These are phyloP conservation scores for Nylanderia fulva DNA, from an alignment of 1,140 invertebrate genomes.

Conservation along the genomic window DNA sequence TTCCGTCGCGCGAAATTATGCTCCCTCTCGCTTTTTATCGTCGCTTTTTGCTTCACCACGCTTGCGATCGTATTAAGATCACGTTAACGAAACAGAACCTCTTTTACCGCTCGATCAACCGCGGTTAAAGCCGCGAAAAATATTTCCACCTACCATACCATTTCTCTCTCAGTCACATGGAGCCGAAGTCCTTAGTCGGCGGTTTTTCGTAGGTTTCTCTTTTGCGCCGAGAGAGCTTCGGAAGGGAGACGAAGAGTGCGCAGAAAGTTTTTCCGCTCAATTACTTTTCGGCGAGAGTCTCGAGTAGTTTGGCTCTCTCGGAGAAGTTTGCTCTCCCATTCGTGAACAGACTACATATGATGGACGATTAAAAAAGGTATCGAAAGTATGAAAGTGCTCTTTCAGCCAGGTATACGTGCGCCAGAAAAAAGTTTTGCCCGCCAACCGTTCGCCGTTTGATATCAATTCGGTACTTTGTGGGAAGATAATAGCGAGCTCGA, in stretches of 20 bases:
- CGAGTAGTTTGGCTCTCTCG: conserved; percentile 48
- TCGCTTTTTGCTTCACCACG: no score
- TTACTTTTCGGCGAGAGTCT: conserved; percentile 59
- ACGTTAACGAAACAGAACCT: conserved; percentile 47
- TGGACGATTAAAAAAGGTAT: conserved; percentile 61
- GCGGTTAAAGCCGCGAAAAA: conserved; percentile 37
- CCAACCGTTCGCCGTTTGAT: conserved; percentile 39
- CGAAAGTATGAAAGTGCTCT: conserved; percentile 59
- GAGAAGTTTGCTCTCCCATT: conserved; percentile 57
- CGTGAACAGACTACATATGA: conserved; percentile 62
- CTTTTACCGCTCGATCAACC: conserved; percentile 36
- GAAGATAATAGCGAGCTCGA: neutral
- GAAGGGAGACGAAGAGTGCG: conserved; percentile 5
- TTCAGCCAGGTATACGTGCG: conserved; percentile 46
- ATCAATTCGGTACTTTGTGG: conserved; percentile 47
- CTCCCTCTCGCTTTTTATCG: conserved; percentile 2
- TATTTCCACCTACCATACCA: conserved; percentile 44
- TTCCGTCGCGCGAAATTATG: conserved; percentile 47
- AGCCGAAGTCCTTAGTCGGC: conserved; percentile 53
- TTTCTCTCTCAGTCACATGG: conserved; percentile 37
- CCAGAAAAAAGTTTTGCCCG: conserved; percentile 29
- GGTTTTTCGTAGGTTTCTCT: conserved; percentile 55
- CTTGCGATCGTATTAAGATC: conserved; percentile 41
- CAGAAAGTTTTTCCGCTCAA: conserved; percentile 62
- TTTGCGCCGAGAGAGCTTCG: conserved; percentile 37